phyloP scores from a whole-genome alignment of 2,797 vertebrate species.

The Artibeus jamaicensis region DNA sequence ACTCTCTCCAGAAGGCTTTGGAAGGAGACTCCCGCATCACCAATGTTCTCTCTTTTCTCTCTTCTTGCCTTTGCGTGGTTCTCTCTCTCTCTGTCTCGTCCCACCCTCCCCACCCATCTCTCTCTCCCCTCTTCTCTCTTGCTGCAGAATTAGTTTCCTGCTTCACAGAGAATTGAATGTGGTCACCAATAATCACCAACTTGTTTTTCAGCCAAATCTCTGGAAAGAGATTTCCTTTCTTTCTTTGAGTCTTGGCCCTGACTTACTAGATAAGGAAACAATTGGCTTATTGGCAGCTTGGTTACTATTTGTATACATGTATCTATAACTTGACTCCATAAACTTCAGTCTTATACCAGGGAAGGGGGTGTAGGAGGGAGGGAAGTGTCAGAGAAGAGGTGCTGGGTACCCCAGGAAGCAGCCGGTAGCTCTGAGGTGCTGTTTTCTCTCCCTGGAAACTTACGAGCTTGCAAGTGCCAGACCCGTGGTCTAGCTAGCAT shows the following conservation, averaged over 20 bases:
- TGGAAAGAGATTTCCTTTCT: not conserved
- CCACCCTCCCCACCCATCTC: not conserved
- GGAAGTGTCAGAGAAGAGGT: not conserved
- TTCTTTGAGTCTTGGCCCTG: not conserved
- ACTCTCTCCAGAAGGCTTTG: not conserved
- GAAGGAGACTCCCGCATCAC: not conserved
- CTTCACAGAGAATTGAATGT: not conserved
- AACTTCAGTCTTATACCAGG: not conserved
- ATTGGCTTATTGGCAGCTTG: not conserved
- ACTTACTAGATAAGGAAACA: not conserved
- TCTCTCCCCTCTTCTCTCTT: not conserved
- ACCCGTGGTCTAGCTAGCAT: not conserved
- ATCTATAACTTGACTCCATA: not conserved
- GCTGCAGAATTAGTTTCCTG: not conserved
- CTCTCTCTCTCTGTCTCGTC: not conserved
- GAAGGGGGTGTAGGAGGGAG: not conserved
- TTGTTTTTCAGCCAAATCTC: not conserved
- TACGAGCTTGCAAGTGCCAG: not conserved
- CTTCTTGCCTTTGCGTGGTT: not conserved
- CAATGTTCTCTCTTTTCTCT: not conserved
- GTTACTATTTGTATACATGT: not conserved
- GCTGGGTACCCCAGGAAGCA: not conserved
- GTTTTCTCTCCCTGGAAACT: not conserved
- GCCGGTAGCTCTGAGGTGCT: not conserved
- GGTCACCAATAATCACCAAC: not conserved